Conservation (phyloP, 53 echinoderm and acorn worm genomes). For the Holothuria leucospilota region DNA sequence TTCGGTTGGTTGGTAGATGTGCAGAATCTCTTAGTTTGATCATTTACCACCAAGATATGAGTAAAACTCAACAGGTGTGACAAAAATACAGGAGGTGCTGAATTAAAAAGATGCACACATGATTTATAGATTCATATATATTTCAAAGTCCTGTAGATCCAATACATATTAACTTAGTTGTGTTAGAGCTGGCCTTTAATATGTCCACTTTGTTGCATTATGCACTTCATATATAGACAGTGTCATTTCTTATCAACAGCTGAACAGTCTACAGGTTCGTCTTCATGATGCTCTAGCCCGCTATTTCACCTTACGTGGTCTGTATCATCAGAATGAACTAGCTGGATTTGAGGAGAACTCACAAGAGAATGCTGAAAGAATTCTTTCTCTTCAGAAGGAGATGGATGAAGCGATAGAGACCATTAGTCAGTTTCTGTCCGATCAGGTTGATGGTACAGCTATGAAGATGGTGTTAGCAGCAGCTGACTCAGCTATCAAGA, state of each 20-base stretch:
- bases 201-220: not conserved
- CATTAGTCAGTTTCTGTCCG: slow-evolving; percentile 84
- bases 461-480: slow-evolving; percentile 72
- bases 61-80: too few species aligned
- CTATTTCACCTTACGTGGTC: slow-evolving; percentile 91
- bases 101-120: too few species aligned
- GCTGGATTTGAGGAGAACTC: slow-evolving; percentile 88
- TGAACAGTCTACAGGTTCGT: slow-evolving; percentile 88
- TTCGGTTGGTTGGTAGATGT: too few species aligned
- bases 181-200: too few species aligned
- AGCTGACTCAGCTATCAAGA: slow-evolving; percentile 59
- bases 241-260: slow-evolving; percentile 46
- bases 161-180: not conserved
- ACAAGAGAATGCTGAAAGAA: slow-evolving; percentile 70
- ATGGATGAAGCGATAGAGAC: slow-evolving; percentile 85
- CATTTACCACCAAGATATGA: too few species aligned
- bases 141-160: too few species aligned
- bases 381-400: slow-evolving; percentile 71
- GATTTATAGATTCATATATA: too few species aligned
- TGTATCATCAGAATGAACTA: slow-evolving; percentile 89
- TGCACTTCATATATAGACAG: not conserved
- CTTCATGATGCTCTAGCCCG: slow-evolving; percentile 84
- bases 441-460: slow-evolving; percentile 88
- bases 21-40: too few species aligned
- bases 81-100: too few species aligned